Evolutionary conservation across 1,140 invertebrate genomes (phyloP), one percentile per base, ranked within the genome.

Genomic region (Scaptomyza graminum): DNA sequence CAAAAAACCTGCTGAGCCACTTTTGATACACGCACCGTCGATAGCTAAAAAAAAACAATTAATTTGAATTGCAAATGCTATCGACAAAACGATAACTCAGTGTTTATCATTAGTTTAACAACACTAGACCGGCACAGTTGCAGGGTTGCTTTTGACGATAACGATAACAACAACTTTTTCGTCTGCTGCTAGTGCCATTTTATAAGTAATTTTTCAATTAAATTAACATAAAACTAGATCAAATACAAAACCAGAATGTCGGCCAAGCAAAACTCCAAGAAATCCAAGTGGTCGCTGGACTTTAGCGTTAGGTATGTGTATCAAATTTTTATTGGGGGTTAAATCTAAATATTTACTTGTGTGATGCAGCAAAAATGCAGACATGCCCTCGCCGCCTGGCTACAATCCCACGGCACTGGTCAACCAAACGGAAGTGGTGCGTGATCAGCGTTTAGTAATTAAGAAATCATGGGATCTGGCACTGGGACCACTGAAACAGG

Each of bases 401-500:
- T 98, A 96, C 72, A 96, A 95, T 92, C 94, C 95, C 55, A 94
- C 94, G 11, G 93, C 94, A 7, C 94, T 94, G 59, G 94, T 95
- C 47, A 94, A 93, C 78, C 95, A 96, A 70, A 95, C 93, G 37
- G 97, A 96, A 92, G 94, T 95, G 31, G 95, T 95, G 2, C 95
- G 95, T 84, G 95, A 97, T 85, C 95, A 95, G 69, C 94, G 96
- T 79, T 93, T 98, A 57, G 96, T 98, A 55, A 97, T 97, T 1
- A 98, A 98, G 92, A 97, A 98, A 92, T 97, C 98, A 47, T 99
- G 99, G 99, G 98, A 99, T 92, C 94, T 99, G 50, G 99, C 99
- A 0, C 90, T 99, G 4, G 98, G 96, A 6, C 98, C 99, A 6
- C 90, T 99, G 0, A 87, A 88, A 28, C 81, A 87, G 59, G 83